Base-by-base conservation (phyloP, 2,888 invertebrate species). In the Drosophila nr. medialis region DNA sequence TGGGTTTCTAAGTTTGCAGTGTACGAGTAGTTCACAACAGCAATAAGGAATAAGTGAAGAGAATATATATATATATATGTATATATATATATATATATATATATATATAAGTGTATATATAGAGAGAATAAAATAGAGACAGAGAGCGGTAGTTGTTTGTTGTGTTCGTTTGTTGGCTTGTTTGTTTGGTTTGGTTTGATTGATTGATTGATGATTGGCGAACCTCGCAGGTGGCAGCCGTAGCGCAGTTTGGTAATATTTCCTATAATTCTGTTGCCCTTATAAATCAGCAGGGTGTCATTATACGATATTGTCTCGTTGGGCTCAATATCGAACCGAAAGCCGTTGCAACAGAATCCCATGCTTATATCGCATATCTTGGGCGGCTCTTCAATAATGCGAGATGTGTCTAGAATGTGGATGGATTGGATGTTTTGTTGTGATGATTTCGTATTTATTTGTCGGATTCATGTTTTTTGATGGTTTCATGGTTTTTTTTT, bases 281-380 rank as follows among this genome's bases (percentile, higher is more conserved):
- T 91, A 84, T 77, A 85, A 61, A 91, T 75, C 77, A 70, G 77
- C 69, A 92, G 82, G 51, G 91, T 91, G 74, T 92, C 91, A 89
- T 92, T 91, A 74, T 73, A 65, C 62, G 90, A 86, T 79, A 91
- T 89, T 72, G 87, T 92, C 81, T 83, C 90, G 86, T 92, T 91
- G 65, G 91, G 89, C 72, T 81, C 80, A 75, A 91, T 83, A 81
- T 88, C 76, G 74, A 91, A 83, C 66, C 81, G 87, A 86, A 83
- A 91, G 81, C 87, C 92, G 75, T 73, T 83, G 89, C 91, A 89
- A 89, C 90, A 91, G 82, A 89, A 86, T 86, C 87, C 91, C 83
- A 84, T 80, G 77, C 75, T 78, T 72, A 83, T 75, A 79, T 90
- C 89, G 75, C 90, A 91, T 80, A 85, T 83, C 81, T 83, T 83